Base-by-base conservation (phyloP, 2,797 vertebrate species). In the Acanthurus tractus region DNA sequence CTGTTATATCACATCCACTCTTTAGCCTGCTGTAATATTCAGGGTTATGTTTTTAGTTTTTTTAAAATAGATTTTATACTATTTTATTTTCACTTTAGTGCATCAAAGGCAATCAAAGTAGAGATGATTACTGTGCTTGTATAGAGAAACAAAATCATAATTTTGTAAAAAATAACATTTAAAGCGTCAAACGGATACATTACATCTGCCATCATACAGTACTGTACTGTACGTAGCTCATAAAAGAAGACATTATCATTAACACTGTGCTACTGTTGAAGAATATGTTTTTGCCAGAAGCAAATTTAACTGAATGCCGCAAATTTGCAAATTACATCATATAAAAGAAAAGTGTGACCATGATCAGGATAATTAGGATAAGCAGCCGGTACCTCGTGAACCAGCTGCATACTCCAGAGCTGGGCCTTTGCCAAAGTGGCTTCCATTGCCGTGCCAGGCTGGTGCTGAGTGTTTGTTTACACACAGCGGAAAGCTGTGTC, bases 381-480 rank as follows among this genome's bases (percentile, higher is more conserved):
- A 89, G 84, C 78, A 84, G 77, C 63, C 69, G 22, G 81, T 50
- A 74, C 77, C 78, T 73, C 66, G 75, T 73, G 75, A 79, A 86
- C 87, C 89, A 89, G 88, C 87, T 89, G 86, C 76, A 79, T 63
- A 78, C 80, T 88, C 78, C 79, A 86, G 78, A 84, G 73, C 81
- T 91, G 92, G 91, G 88, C 55, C 73, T 78, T 85, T 92, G 91
- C 94, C 91, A 94, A 90, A 91, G 87, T 83, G 84, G 73, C 84
- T 87, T 86, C 83, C 74, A 80, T 79, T 38, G 74, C 81, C 75
- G 87, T 92, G 89, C 93, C 92, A 94, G 84, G 78, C 87, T 87
- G 87, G 88, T 87, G 91, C 90, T 85, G 87, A 88, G 84, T 90
- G 90, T 90, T 92, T 90, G 92, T 92, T 94, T 95, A 91, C 91